Evolutionary conservation across 2,888 invertebrate genomes (phyloP), one percentile per base, ranked within the genome.

Genomic region (Ceratothoa steindachneri): DNA sequence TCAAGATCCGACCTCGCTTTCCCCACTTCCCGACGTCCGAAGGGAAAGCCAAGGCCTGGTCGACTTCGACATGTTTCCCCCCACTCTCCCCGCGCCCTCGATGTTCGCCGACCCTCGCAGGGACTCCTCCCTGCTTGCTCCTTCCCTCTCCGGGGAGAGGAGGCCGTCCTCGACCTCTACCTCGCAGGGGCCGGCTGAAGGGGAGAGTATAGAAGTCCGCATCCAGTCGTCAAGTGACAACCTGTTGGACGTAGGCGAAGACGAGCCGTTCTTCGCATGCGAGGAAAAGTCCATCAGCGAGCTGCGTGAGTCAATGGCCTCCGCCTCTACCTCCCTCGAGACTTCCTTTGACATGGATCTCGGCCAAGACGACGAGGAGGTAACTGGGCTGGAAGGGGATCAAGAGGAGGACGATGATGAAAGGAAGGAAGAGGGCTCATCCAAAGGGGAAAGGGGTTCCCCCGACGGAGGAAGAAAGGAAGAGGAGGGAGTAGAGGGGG

Each of bases 21-120:
- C 90, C 55, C 90, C 90, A 0, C 85, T 90, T 83, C 90, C 89
- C 7, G 89, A 89, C 82, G 83, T 88, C 30, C 72, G 77, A 30
- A 89, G 89, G 60, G 88, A 87, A 73, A 85, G 69, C 82, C 83
- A 81, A 73, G 86, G 67, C 24, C 74, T 60, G n/a, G 73, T 77
- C 15, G n/a, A n/a, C n/a, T 76, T 77, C 68, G 80, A 77, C 22
- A n/a, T n/a, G n/a, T 73, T 81, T 67, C 81, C 81, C 30, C 77
- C 81, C 67, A 81, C 88, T 75, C 85, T 93, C 79, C 93, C 93
- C 0, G 92, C 89, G 64, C 93, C 93, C 72, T 80, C 78, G 53
- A 91, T 91, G 81, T 93, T 93, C 84, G 93, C 93, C 1, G 93
- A 93, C 82, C 90, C 73, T 15, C 52, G 28, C 7, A 55, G 55